These are phyloP conservation scores for Indicator indicator DNA, from an alignment of 2,113 vertebrate species.

Conservation along the genomic window DNA sequence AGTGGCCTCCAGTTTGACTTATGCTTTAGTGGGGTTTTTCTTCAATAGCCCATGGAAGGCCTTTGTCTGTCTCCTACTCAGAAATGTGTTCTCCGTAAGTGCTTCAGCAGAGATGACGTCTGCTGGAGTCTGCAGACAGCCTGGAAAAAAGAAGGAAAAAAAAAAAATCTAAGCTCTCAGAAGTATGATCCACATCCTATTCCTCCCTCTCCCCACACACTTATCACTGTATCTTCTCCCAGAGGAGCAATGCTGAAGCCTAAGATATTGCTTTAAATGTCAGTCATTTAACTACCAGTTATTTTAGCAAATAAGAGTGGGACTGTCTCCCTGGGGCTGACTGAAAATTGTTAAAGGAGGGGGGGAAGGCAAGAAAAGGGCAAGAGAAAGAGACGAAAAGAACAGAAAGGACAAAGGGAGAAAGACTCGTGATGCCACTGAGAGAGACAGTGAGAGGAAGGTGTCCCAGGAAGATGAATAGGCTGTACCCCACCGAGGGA, in stretches of 20 bases:
- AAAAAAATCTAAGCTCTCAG: neutral
- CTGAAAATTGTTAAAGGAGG: slow-evolving; percentile 4
- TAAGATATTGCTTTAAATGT: slow-evolving; percentile 35
- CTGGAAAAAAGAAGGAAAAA: neutral
- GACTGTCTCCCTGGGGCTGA: slow-evolving; percentile 51
- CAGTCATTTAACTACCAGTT: slow-evolving; percentile 54
- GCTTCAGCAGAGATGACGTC: neutral
- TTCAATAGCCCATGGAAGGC: neutral
- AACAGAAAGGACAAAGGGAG: slow-evolving; percentile 18
- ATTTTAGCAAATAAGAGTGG: slow-evolving; percentile 66
- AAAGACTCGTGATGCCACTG: neutral
- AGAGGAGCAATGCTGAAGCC: slow-evolving; percentile 5
- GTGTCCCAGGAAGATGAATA: neutral
- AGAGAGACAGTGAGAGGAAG: neutral
- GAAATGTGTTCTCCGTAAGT: neutral
- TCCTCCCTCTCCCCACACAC: slow-evolving; percentile 50
- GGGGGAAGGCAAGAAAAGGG: neutral
- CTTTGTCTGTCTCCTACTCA: neutral
- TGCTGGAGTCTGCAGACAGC: slow-evolving; percentile 25
- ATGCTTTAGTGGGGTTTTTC: neutral
- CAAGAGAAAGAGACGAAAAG: neutral
- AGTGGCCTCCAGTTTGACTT: neutral
- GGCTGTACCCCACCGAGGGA: neutral
- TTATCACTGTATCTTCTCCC: slow-evolving; percentile 32
- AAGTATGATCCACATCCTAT: slow-evolving; percentile 48